Percentiles rank a stretch among this genome's conserved stretches.
These are phyloP conservation scores for Smithornis capensis DNA, from an alignment of 2,113 vertebrate genomes.

Conservation along the genomic window DNA sequence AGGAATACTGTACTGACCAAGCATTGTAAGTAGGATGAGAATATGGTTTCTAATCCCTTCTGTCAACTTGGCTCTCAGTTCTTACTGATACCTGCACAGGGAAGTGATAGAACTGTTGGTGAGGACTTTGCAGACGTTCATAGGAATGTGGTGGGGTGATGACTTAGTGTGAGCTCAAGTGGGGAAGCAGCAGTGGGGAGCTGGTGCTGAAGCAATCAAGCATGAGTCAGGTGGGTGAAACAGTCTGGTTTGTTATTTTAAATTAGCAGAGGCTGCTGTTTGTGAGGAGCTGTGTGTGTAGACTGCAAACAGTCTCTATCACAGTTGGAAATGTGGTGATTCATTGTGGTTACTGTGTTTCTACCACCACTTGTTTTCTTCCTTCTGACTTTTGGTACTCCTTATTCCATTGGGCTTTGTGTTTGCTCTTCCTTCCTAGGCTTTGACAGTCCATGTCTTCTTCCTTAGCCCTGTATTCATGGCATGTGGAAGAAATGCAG, in stretches of 20 bases:
- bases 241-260: not conserved
- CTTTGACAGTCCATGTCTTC: not conserved
- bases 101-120: not conserved
- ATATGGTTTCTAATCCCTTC: not conserved
- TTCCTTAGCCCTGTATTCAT: not conserved
- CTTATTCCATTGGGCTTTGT: not conserved
- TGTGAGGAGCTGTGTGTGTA: not conserved
- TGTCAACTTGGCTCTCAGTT: not conserved
- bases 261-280: not conserved
- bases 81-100: not conserved
- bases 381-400: not conserved
- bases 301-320: slow-evolving; percentile 26
- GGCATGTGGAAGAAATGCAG: not conserved
- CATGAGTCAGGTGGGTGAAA: not conserved
- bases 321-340: slow-evolving; percentile 22
- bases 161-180: not conserved
- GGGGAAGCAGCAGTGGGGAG: not conserved
- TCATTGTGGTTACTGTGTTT: slow-evolving; percentile 29
- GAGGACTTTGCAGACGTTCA: not conserved
- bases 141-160: not conserved
- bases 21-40: not conserved
- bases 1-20: not conserved
- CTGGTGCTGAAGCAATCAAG: not conserved
- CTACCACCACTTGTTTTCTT: slow-evolving; percentile 29
- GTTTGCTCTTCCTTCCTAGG: not conserved